Conservation (phyloP, 2,888 invertebrate species). For the Pyrochroa serraticornis region DNA sequence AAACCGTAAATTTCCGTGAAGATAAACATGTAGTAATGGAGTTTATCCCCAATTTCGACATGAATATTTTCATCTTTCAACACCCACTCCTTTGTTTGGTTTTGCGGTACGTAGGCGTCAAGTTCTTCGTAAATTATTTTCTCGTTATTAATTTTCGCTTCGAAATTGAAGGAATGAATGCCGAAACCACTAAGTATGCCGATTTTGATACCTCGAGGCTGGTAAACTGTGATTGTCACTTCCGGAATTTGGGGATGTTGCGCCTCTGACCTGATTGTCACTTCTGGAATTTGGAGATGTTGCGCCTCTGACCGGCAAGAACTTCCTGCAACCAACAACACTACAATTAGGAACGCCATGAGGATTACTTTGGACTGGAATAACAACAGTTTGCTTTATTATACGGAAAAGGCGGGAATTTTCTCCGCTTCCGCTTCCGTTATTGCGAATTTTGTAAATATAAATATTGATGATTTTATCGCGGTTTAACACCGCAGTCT, state of each 20-base stretch:
- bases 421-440: too few species aligned
- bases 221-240: constrained; percentile 48
- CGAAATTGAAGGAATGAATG: constrained; percentile 55
- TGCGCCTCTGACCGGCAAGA: too few species aligned
- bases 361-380: too few species aligned
- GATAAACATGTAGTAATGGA: constrained; percentile 54
- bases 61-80: constrained; percentile 43
- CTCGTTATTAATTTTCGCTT: constrained; percentile 55
- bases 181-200: constrained; percentile 56
- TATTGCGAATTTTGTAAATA: too few species aligned
- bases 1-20: constrained; percentile 47
- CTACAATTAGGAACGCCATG: too few species aligned
- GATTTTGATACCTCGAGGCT: constrained; percentile 51
- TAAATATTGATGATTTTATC: too few species aligned
- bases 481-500: too few species aligned
- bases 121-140: constrained; percentile 46
- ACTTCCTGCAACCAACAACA: too few species aligned
- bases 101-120: constrained; percentile 42
- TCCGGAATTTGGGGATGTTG: constrained; percentile 41
- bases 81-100: constrained; percentile 30
- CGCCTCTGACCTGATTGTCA: constrained; percentile 38
- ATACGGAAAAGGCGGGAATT: too few species aligned
- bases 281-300: constrained; percentile 43
- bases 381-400: too few species aligned
- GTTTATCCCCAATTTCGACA: constrained; percentile 47